Conservation (phyloP, 2,888 invertebrate genomes). For the Aphelenchoides bicaudatus region DNA sequence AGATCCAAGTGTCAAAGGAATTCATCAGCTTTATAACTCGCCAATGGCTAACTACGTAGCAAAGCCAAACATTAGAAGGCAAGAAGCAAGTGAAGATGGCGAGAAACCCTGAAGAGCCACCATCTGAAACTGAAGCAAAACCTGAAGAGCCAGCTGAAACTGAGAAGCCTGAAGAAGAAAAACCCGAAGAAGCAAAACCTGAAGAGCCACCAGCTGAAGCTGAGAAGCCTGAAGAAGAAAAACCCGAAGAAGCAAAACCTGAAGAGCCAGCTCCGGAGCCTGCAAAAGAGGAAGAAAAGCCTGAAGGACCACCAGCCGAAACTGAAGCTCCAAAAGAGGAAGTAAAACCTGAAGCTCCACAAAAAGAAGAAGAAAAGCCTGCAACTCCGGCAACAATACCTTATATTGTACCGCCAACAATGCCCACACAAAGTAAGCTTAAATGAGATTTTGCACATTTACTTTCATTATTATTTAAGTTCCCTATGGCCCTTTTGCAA, state of each 20-base stretch:
- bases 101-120: conserved; percentile 5
- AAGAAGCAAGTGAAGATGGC: conserved; percentile 6
- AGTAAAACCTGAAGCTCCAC: too few relatives aligned
- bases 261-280: conserved; percentile 8
- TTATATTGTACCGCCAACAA: background rate
- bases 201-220: background rate
- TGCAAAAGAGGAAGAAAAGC: conserved; percentile 1
- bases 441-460: background rate
- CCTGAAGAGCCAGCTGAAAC: background rate
- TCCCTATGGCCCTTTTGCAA: too few relatives aligned
- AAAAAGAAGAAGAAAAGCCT: conserved; percentile 3
- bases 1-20: conserved; percentile 3
- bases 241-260: background rate
- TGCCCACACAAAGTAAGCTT: background rate
- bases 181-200: conserved; percentile 5
- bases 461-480: too few relatives aligned
- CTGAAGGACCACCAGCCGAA: background rate
- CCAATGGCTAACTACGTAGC: background rate
- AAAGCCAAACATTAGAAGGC: background rate
- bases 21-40: background rate
- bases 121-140: background rate
- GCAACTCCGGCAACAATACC: background rate
- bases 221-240: conserved; percentile 4
- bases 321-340: background rate
- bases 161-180: background rate